These are phyloP conservation scores for Cryptomyrus ogoouensis DNA, from an alignment of 2,113 vertebrate genomes.

Conservation along the genomic window DNA sequence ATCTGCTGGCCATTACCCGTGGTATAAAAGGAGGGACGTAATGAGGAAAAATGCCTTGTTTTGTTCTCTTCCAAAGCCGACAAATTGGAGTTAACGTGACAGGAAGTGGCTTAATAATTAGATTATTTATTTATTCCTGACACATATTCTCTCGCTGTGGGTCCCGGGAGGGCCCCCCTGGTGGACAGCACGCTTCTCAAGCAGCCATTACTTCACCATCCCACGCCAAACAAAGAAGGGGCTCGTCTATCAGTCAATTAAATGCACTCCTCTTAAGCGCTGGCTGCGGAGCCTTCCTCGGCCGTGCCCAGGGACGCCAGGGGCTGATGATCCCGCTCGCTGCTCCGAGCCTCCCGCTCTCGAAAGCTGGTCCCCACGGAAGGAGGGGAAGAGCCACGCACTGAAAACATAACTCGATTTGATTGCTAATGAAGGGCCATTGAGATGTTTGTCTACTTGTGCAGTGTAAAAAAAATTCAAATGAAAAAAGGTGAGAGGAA, in stretches of 20 bases:
- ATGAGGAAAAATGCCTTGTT: conserved; percentile 90
- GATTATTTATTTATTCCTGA: conserved; percentile 94
- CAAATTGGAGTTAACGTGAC: conserved; percentile 92
- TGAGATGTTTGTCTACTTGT: conserved; percentile 75
- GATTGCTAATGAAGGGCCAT: conserved; percentile 84
- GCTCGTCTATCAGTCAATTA: conserved; percentile 87
- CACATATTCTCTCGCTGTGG: conserved; percentile 85
- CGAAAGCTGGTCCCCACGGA: conserved; percentile 64
- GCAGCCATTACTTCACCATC: conserved; percentile 82
- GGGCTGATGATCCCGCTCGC: conserved; percentile 72
- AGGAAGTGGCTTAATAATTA: conserved; percentile 91
- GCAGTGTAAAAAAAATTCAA: conserved; percentile 54
- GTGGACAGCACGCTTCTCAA: conserved; percentile 77
- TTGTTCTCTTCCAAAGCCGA: conserved; percentile 87
- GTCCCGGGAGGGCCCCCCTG: conserved; percentile 74
- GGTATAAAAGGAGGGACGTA: conserved; percentile 79
- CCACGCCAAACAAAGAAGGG: conserved; percentile 80
- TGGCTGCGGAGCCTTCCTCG: conserved; percentile 71
- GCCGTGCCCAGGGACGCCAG: conserved; percentile 70
- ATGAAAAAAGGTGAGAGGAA: conserved; percentile 6
- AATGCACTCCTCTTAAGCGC: conserved; percentile 73
- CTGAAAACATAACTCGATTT: conserved; percentile 85
- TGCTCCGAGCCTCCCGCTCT: conserved; percentile 81
- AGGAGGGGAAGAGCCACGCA: conserved; percentile 79
- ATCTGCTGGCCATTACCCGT: conserved; percentile 83